Conservation (phyloP, 2,888 invertebrate genomes). For the Odontocolon sp. region DNA sequence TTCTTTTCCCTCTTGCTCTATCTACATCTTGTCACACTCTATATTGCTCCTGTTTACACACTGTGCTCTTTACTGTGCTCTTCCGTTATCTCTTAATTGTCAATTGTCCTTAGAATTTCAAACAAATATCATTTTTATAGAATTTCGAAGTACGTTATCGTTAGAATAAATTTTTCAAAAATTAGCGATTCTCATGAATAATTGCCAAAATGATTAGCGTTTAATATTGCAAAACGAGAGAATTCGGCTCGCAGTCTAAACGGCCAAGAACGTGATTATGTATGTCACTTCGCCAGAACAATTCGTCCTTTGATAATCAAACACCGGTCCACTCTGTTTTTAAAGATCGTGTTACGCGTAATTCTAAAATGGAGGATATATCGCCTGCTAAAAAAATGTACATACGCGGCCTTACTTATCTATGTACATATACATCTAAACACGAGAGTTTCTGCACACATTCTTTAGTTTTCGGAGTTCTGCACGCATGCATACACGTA, state of each 20-base stretch:
- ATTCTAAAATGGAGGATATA: slow-evolving; percentile 13
- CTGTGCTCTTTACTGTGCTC: slow-evolving; percentile 16
- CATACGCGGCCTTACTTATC: slow-evolving; percentile 62
- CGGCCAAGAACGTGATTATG: neutral
- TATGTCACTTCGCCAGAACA: slow-evolving; percentile 17
- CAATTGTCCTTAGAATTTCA: slow-evolving; percentile 11
- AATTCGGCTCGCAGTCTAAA: neutral
- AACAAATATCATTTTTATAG: slow-evolving; percentile 11
- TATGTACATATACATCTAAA: slow-evolving; percentile 52
- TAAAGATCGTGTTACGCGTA: slow-evolving; percentile 25
- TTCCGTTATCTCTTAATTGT: slow-evolving; percentile 29
- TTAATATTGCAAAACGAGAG: neutral
- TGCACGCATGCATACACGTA: slow-evolving; percentile 1
- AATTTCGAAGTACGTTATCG: neutral
- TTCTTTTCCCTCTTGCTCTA: slow-evolving; percentile 22
- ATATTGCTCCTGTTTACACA: slow-evolving; percentile 35
- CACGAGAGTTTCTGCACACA: slow-evolving; percentile 17
- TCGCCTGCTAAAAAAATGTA: slow-evolving; percentile 48
- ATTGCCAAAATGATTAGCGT: neutral
- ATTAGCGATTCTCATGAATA: neutral
- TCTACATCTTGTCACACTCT: slow-evolving; percentile 6
- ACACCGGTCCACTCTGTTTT: slow-evolving; percentile 55
- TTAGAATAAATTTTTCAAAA: neutral
- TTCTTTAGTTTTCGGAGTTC: slow-evolving; percentile 21
- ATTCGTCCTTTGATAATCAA: slow-evolving; percentile 58